Evolutionary conservation across 2,888 invertebrate genomes (phyloP).

Genomic region (Synanthedon myopaeformis): DNA sequence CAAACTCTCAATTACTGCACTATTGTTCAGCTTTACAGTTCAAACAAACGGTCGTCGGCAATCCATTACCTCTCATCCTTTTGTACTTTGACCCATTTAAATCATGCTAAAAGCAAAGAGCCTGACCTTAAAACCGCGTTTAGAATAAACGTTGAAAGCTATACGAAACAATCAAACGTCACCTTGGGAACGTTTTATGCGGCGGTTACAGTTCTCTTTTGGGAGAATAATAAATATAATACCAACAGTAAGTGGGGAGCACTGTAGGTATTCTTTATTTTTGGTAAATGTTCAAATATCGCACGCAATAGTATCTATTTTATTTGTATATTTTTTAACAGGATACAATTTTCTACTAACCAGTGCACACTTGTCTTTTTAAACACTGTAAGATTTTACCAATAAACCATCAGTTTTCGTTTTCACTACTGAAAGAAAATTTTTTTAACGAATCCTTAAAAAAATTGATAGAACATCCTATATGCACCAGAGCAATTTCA

Average conservation of each 20-base stretch:
- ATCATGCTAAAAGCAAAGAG: slow-evolving; percentile 41
- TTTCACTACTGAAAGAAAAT: no score
- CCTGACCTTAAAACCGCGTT: slow-evolving; percentile 49
- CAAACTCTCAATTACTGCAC: neutral
- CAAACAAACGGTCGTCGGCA: neutral
- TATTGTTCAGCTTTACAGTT: neutral
- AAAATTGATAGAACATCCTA: no score
- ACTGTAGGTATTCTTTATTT: neutral
- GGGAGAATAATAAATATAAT: slow-evolving; percentile 39
- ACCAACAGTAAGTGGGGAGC: slow-evolving; percentile 38
- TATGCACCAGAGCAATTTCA: no score
- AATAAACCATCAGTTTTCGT: no score
- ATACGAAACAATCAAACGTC: slow-evolving; percentile 50
- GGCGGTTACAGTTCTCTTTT: slow-evolving; percentile 31
- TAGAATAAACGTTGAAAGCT: slow-evolving; percentile 19
- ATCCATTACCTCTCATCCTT: slow-evolving; percentile 22
- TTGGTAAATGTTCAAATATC: no score
- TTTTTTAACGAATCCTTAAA: no score
- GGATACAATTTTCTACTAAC: no score
- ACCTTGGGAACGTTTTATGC: slow-evolving; percentile 55
- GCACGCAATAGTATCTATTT: no score
- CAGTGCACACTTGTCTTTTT: no score
- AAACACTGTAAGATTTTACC: no score
- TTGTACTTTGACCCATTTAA: slow-evolving; percentile 47
- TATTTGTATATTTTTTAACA: no score